phyloP scores from a whole-genome alignment of 2,888 invertebrate genomes.

The Oegoconia quadripuncta region DNA sequence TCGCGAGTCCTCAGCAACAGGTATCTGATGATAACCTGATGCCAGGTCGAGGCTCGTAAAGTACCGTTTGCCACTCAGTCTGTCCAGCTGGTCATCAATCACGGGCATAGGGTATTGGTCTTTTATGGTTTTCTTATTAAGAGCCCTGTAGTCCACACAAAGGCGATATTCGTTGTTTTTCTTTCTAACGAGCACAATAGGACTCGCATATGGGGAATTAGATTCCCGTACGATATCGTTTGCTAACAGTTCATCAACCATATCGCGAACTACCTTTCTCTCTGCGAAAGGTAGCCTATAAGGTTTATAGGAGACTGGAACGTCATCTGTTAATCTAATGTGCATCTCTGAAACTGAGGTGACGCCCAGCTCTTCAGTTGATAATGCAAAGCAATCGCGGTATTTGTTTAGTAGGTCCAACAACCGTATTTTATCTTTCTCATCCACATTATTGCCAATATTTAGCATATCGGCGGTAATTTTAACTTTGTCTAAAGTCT shows the following conservation, averaged over 20 bases:
- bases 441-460: background rate
- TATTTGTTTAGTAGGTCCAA: conserved; percentile 6
- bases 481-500: background rate
- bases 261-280: conserved; percentile 6
- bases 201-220: conserved; percentile 26
- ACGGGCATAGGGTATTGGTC: conserved; percentile 30
- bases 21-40: conserved; percentile 34
- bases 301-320: conserved; percentile 12
- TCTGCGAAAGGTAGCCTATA: conserved; percentile 12
- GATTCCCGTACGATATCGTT: conserved; percentile 6
- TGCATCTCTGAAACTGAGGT: conserved; percentile 11
- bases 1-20: conserved; percentile 20
- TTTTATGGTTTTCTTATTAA: conserved; percentile 22
- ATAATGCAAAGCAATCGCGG: conserved; percentile 16
- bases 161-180: conserved; percentile 23
- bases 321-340: conserved; percentile 9
- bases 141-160: conserved; percentile 18
- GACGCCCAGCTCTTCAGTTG: conserved; percentile 8
- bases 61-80: conserved; percentile 21
- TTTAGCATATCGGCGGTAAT: conserved; percentile 6
- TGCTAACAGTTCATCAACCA: conserved; percentile 7
- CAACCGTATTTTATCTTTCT: background rate
- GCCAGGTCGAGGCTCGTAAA: conserved; percentile 29
- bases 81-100: conserved; percentile 33
- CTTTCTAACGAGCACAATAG: conserved; percentile 24